Base-by-base conservation (phyloP, 2,888 invertebrate species). In the Xylocampa areola region DNA sequence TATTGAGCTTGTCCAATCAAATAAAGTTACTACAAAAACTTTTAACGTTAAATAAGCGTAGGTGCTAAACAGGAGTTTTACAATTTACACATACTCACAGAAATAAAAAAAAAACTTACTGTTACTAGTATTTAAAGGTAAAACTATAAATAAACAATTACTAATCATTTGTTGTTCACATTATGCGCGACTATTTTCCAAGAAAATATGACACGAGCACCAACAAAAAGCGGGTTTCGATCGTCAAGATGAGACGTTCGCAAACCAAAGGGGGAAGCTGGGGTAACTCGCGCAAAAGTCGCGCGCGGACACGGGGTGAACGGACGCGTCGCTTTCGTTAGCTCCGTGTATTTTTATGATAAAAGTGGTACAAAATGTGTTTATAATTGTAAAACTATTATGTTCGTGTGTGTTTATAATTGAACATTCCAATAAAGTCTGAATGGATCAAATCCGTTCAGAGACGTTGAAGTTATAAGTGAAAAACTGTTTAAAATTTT, bases 221-320 rank as follows among this genome's bases (percentile, higher is more conserved):
- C 79, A 83, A 85, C 84, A 79, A 78, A 80, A 77, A 74, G 72
- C 72, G 67, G 74, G 74, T 76, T 79, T 76, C 80, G 82, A 85
- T 83, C 86, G 84, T 75, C 82, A 79, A 79, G 84, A 76, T 68
- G 77, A 72, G 77, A 69, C 79, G 77, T 77, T 82, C 77, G 76
- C 79, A 78, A 79, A 78, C 74, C 64, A 77, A 82, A 81, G 84
- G 87, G 88, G 87, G 84, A 79, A 79, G 80, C 82, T 53, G 71
- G 77, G 70, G 75, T 61, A 64, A 62, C 65, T 75, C 75, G 73
- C 77, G 75, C 73, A 76, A 69, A n/a, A n/a, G n/a, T n/a, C n/a
- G n/a, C n/a, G n/a, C n/a, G 21, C 4, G 21, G 21, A 4, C 5
- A 21, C 5, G 5, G 29, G 29, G 29, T 29, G 29, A 29, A 29